Base-by-base conservation (phyloP, 2,888 invertebrate genomes). In the Carabus problematicus region DNA sequence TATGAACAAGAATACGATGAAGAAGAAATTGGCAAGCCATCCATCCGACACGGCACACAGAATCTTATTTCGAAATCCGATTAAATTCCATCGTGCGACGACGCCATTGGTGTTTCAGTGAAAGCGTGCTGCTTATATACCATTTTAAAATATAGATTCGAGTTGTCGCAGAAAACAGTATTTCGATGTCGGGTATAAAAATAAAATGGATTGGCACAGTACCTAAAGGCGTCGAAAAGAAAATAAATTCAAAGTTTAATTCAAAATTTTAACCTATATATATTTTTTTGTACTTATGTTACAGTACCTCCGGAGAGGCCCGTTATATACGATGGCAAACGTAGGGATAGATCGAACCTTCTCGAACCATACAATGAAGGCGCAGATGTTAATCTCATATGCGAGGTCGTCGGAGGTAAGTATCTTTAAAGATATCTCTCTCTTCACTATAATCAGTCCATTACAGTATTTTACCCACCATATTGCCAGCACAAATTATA, bases 351-450 rank as follows among this genome's bases (percentile, higher is more conserved):
- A 77, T 87, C 91, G 74, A 89, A 89, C 79, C 83, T 91, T 74
- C 88, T 92, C 74, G 92, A 93, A 79, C 90, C 92, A 19, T 94
- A 93, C 83, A 94, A 93, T 80, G 94, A 95, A 83, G 94, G 94
- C 42, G 89, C 89, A 72, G 91, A 93, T 78, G 90, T 95, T 61
- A 86, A 89, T 76, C 87, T 95, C 73, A 88, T 91, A 77, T 94
- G 94, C 78, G 92, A 93, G 85, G 92, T 92, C 9, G 87, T 88
- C 75, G 93, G 93, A 82, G 94, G 94, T 91, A 85, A 85, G 85
- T 79, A 61, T 59, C 47, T 29, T n/a, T n/a, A n/a, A n/a, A n/a
- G n/a, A n/a, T n/a, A n/a, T n/a, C n/a, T n/a, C n/a, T n/a, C n/a
- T n/a, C n/a, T n/a, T n/a, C 2, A 29, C 6, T 6, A 29, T 29